Percentiles rank a stretch among this genome's conserved stretches.
Conservation (phyloP, 2,888 invertebrate genomes). For the Homarus gammarus region DNA sequence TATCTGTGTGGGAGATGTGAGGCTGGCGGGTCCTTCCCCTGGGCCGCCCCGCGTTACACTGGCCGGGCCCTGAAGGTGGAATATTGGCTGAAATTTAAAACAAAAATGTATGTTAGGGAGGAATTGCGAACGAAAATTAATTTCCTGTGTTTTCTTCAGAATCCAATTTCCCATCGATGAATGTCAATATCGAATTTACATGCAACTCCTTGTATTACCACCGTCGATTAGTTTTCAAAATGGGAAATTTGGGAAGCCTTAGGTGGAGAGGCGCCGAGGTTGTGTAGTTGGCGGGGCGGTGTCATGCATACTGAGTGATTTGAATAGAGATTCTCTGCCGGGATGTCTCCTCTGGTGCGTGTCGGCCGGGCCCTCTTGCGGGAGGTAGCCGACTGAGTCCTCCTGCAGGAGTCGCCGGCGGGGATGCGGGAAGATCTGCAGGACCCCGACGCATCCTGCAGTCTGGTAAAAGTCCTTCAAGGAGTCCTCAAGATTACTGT, state of each 20-base stretch:
- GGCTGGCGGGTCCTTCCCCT: background rate
- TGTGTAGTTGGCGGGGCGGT: constrained; percentile 5
- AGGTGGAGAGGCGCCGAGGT: background rate
- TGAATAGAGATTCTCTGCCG: constrained; percentile 6
- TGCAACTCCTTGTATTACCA: constrained; percentile 39
- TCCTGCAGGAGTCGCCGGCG: background rate
- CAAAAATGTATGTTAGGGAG: background rate
- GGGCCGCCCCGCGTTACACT: background rate
- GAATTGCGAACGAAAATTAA: background rate
- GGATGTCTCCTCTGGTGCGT: constrained; percentile 1
- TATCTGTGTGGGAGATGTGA: background rate
- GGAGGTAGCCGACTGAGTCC: background rate
- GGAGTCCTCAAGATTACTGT: too few relatives aligned
- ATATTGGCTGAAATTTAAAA: background rate
- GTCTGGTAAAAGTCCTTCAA: too few relatives aligned
- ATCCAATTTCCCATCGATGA: constrained; percentile 48
- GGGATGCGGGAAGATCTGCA: too few relatives aligned
- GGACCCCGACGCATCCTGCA: too few relatives aligned
- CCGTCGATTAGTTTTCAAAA: constrained; percentile 36
- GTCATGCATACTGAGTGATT: constrained; percentile 26
- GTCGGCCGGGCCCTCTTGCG: background rate
- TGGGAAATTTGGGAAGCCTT: constrained; percentile 12
- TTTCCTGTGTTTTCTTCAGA: background rate
- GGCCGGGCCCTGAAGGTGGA: too few relatives aligned
- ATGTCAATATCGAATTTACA: constrained; percentile 52